phyloP scores from a whole-genome alignment of 2,888 invertebrate species.

The Heteromyza rotundicornis region DNA sequence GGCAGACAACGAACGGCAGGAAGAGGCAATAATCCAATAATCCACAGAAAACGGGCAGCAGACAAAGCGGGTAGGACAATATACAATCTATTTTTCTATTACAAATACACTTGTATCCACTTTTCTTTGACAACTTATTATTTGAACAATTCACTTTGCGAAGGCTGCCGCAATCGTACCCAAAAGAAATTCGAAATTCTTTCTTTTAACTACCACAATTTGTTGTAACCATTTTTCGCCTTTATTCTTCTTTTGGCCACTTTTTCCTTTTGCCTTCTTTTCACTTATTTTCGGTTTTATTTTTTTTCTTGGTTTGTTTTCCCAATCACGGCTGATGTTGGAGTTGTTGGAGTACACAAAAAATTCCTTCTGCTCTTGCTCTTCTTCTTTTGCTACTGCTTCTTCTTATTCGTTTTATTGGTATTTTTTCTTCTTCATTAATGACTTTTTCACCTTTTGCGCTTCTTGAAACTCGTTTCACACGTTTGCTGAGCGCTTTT shows the following conservation, averaged over 20 bases:
- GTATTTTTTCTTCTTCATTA: slow-evolving; percentile 36
- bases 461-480: neutral
- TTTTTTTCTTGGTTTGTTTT: slow-evolving; percentile 28
- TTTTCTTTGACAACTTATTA: no score
- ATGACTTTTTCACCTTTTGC: slow-evolving; percentile 47
- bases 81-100: no score
- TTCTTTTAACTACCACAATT: slow-evolving; percentile 21
- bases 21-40: slow-evolving; percentile 4
- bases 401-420: slow-evolving; percentile 25
- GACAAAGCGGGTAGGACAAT: neutral
- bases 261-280: slow-evolving; percentile 2
- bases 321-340: slow-evolving; percentile 25
- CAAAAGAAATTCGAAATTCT: slow-evolving; percentile 2
- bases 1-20: slow-evolving; percentile 8
- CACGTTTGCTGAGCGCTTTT: slow-evolving; percentile 16
- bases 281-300: slow-evolving; percentile 2
- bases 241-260: slow-evolving; percentile 39
- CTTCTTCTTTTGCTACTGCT: slow-evolving; percentile 30
- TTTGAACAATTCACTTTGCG: no score
- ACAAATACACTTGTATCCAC: no score
- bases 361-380: slow-evolving; percentile 30
- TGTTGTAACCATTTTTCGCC: slow-evolving; percentile 30
- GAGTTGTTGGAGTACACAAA: slow-evolving; percentile 20
- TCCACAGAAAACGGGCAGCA: slow-evolving; percentile 8
- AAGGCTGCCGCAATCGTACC: no score